These are phyloP conservation scores for Ptilonorhynchus violaceus DNA, from an alignment of 2,113 vertebrate genomes.

Conservation along the genomic window DNA sequence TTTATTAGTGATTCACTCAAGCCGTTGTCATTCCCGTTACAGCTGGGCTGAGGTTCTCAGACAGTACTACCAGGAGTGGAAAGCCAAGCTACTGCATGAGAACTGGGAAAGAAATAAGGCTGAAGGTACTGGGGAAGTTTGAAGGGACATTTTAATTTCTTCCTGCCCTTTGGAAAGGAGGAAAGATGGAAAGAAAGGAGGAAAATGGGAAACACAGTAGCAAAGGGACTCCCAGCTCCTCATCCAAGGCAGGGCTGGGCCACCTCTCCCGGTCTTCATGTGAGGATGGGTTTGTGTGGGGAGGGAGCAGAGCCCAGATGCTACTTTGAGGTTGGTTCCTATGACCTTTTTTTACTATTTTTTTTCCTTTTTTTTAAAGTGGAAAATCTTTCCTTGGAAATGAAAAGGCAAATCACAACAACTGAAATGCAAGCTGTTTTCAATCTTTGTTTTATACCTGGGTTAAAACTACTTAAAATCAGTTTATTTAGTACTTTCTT, in stretches of 20 bases:
- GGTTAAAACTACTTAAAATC: not conserved
- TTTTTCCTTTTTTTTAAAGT: not conserved
- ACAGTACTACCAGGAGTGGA: rapidly evolving
- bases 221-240: too few relatives aligned
- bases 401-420: not conserved
- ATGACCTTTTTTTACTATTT: not conserved
- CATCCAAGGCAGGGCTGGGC: not conserved
- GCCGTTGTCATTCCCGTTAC: rapidly evolving
- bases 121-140: not conserved
- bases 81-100: not conserved
- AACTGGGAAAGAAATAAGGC: not conserved
- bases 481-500: not conserved
- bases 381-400: not conserved
- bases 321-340: not conserved
- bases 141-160: not conserved
- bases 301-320: not conserved
- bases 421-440: not conserved
- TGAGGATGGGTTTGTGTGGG: not conserved
- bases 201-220: not conserved
- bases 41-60: not conserved
- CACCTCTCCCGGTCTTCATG: rapidly evolving
- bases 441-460: not conserved
- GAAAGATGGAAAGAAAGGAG: not conserved
- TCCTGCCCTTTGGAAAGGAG: not conserved
- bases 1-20: not conserved